These are phyloP conservation scores for Phasia obesa DNA, from an alignment of 2,888 invertebrate species.

Conservation along the genomic window DNA sequence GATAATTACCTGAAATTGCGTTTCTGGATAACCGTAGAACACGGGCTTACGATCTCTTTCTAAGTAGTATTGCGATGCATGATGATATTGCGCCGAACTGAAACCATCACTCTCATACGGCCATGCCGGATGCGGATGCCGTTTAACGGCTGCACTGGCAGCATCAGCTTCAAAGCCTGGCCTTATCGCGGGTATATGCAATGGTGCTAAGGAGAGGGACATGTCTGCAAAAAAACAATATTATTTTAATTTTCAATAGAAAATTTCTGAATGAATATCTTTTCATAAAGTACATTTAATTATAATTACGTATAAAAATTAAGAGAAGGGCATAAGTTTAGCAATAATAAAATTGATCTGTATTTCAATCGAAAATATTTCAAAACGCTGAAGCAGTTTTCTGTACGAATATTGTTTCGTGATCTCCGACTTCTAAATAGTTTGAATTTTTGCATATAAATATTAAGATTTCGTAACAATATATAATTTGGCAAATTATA, in stretches of 20 bases:
- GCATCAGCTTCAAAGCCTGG: constrained; percentile 84
- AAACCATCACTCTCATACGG: constrained; percentile 82
- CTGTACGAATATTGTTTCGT: too few species aligned
- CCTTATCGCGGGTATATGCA: constrained; percentile 95
- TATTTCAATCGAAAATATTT: too few species aligned
- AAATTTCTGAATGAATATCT: too few species aligned
- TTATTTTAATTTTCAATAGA: background rate
- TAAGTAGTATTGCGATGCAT: constrained; percentile 82
- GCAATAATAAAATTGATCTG: too few species aligned
- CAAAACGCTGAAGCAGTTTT: too few species aligned
- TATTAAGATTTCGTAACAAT: too few species aligned
- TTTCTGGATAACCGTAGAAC: constrained; percentile 82
- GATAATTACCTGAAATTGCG: constrained; percentile 82
- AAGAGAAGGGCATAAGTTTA: too few species aligned
- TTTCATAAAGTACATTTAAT: too few species aligned
- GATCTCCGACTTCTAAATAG: too few species aligned
- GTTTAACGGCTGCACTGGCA: constrained; percentile 81
- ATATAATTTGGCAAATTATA: too few species aligned
- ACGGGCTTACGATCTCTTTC: constrained; percentile 83
- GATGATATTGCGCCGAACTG: constrained; percentile 81
- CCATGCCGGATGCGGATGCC: constrained; percentile 82
- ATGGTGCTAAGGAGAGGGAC: constrained; percentile 86
- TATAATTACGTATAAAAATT: too few species aligned
- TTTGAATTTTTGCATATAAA: too few species aligned
- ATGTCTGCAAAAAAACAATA: constrained; percentile 82